Percentiles rank a stretch among this genome's conserved stretches.
These are phyloP conservation scores for Athalia cordata DNA, from an alignment of 2,888 invertebrate species.

Conservation along the genomic window DNA sequence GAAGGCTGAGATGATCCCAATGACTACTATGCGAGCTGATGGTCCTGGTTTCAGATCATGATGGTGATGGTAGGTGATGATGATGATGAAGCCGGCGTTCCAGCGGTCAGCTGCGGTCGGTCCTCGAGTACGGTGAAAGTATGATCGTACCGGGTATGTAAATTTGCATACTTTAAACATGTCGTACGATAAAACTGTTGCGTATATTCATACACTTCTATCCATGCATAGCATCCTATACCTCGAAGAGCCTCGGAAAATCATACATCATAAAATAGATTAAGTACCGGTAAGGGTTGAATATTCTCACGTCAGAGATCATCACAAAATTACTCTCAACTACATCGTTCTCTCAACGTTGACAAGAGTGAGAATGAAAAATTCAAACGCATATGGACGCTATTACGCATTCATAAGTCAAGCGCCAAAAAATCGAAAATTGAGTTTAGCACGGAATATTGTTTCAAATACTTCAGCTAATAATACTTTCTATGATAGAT, in stretches of 20 bases:
- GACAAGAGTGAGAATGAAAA: too few species aligned
- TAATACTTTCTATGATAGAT: background rate
- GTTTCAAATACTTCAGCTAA: background rate
- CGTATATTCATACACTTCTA: background rate
- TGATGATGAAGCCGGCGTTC: slow-evolving; percentile 1
- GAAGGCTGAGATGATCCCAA: slow-evolving; percentile 33
- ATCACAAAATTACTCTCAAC: too few species aligned
- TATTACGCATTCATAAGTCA: too few species aligned
- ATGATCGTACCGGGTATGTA: slow-evolving; percentile 36
- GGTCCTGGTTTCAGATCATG: background rate
- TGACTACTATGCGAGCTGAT: background rate
- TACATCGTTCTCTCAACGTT: too few species aligned
- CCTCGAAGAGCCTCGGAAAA: too few species aligned
- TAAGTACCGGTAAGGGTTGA: too few species aligned
- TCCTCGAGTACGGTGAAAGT: slow-evolving; percentile 43
- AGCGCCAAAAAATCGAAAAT: too few species aligned
- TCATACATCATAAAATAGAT: background rate
- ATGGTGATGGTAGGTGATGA: slow-evolving; percentile 19
- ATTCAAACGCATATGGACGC: too few species aligned
- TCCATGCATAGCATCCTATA: too few species aligned
- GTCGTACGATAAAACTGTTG: slow-evolving; percentile 16
- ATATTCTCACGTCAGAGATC: too few species aligned
- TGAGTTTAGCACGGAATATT: too few species aligned
- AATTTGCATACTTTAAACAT: slow-evolving; percentile 40
- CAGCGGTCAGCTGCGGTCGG: background rate